These are phyloP conservation scores for Apoda limacodes DNA, from an alignment of 2,888 invertebrate species.

Conservation along the genomic window DNA sequence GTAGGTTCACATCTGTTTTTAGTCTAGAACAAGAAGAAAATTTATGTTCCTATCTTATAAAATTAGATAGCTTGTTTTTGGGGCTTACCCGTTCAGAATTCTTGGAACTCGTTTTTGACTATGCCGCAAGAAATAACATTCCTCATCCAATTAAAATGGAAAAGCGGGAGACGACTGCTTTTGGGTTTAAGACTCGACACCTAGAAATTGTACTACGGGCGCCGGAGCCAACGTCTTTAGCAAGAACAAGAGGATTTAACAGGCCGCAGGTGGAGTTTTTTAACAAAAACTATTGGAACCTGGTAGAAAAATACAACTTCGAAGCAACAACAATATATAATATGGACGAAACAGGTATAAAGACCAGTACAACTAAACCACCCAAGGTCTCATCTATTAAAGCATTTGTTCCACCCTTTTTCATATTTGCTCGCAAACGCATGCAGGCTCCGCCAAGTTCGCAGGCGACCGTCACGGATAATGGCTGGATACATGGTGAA, in stretches of 20 bases:
- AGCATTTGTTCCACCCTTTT: conserved; percentile 28
- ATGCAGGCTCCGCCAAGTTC: conserved; percentile 26
- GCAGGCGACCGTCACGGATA: conserved; percentile 20
- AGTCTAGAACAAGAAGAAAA: conserved; percentile 19
- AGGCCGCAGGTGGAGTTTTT: conserved; percentile 20
- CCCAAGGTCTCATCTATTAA: conserved; percentile 18
- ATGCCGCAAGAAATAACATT: conserved; percentile 21
- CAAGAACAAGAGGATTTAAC: conserved; percentile 22
- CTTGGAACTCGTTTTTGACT: conserved; percentile 17
- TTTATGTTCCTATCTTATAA: conserved; percentile 16
- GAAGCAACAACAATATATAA: conserved; percentile 20
- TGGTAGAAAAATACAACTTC: conserved; percentile 19
- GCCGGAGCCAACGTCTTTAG: conserved; percentile 23
- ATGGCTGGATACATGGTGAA: conserved; percentile 24
- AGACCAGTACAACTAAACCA: conserved; percentile 18
- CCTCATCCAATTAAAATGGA: conserved; percentile 17
- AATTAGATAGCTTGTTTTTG: conserved; percentile 20
- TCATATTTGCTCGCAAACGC: conserved; percentile 28
- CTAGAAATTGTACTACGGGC: conserved; percentile 16
- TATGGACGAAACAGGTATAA: conserved; percentile 21
- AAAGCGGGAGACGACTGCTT: conserved; percentile 15
- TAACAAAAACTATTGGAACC: conserved; percentile 17
- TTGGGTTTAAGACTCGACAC: conserved; percentile 16
- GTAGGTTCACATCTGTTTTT: conserved; percentile 19
- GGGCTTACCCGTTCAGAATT: conserved; percentile 20